phyloP scores from a whole-genome alignment of 1,140 invertebrate genomes.

The Stegodyphus dumicola region DNA sequence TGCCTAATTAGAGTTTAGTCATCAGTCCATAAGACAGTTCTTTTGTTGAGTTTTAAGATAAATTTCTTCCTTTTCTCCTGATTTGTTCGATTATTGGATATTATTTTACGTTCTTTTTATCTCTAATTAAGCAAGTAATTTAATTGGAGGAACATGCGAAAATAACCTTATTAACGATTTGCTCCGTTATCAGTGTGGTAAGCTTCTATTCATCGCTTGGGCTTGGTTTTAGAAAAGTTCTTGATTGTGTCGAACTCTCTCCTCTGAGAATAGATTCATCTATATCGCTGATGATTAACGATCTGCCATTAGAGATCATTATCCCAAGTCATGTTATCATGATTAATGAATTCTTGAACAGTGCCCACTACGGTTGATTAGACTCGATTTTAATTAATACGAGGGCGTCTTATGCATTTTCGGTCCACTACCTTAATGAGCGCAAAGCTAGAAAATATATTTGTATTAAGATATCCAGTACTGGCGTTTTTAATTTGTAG shows the following conservation, averaged over 20 bases:
- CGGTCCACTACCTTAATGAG: conserved; percentile 39
- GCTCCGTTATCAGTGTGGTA: too few species aligned
- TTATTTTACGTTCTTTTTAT: too few species aligned
- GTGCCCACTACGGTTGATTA: conserved; percentile 30
- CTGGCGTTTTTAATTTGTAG: too few species aligned
- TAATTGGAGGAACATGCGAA: too few species aligned
- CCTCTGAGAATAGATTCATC: conserved; percentile 24
- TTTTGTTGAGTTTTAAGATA: too few species aligned
- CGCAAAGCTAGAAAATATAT: conserved; percentile 1
- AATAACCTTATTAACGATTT: too few species aligned
- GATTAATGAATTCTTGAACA: conserved; percentile 45
- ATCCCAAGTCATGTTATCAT: conserved; percentile 45
- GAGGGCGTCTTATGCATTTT: conserved; percentile 22
- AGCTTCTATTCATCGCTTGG: not conserved
- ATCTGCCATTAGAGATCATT: conserved; percentile 39
- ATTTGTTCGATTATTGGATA: too few species aligned
- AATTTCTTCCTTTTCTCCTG: too few species aligned
- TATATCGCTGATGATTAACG: conserved; percentile 43
- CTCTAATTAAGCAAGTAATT: too few species aligned
- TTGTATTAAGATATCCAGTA: too few species aligned
- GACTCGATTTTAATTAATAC: conserved; percentile 34
- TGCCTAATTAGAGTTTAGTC: too few species aligned
- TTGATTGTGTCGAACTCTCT: conserved; percentile 12
- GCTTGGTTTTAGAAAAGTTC: not conserved
- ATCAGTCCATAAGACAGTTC: too few species aligned